Base-by-base conservation (phyloP, 2,888 invertebrate genomes). In the Aethes cnicana region DNA sequence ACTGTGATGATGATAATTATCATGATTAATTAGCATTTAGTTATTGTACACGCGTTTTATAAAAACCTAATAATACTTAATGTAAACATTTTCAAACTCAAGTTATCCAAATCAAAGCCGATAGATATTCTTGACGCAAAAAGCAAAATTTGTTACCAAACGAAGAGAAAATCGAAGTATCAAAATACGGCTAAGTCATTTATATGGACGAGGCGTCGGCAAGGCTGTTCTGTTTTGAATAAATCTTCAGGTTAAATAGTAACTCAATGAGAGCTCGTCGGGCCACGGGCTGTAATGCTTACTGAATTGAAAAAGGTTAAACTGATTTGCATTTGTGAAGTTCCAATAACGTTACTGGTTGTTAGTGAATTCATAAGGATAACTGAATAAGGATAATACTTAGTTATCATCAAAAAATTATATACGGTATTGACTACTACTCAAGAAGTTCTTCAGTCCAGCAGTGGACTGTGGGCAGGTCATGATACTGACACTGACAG, bases 241-340 rank as follows among this genome's bases (percentile, higher is more conserved):
- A 83, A 84, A 83, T 82, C 82, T 74, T 71, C 62, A 66, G 68
- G 72, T 77, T 77, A 79, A 81, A 81, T 77, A 80, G 77, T 84
- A 81, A 81, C 80, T 81, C 76, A 81, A 82, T 84, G 80, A 80
- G 72, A 57, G 60, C 74, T 77, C 76, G 77, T 78, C 77, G 68
- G 68, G 63, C 57, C 62, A 64, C 68, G 68, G 74, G 76, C n/a
- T n/a, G 76, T 77, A 80, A 78, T 73, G 74, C 67, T 77, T 66
- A 59, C 62, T 72, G 77, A 76, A 83, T 81, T 81, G 79, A 79
- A 82, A 84, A 81, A 81, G 81, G 80, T 77, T 75, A 74, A 74
- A 64, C 62, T 72, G 61, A 83, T 84, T 84, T 80, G 72, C 81
- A 79, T 84, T 76, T 70, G 68, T 71, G 39, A 28, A 18, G 28